These are phyloP conservation scores for Hemistola chrysoprasaria DNA, from an alignment of 2,888 invertebrate genomes.

Conservation along the genomic window DNA sequence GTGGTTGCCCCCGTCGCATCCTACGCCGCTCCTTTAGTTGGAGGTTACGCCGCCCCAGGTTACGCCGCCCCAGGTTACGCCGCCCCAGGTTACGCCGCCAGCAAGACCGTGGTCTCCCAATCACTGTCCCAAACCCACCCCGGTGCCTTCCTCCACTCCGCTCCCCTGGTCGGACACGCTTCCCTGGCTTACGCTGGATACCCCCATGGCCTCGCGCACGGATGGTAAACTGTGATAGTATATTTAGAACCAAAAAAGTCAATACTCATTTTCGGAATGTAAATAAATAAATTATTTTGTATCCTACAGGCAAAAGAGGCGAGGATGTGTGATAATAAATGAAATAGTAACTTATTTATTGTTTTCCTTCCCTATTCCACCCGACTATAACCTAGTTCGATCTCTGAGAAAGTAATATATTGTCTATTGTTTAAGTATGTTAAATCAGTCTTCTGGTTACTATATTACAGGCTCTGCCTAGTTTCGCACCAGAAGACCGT, in stretches of 20 bases:
- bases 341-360: slow-evolving; percentile 51
- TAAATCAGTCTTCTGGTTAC: no score
- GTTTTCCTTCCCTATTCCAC: slow-evolving; percentile 3
- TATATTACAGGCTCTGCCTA: no score
- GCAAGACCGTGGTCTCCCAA: slow-evolving; percentile 57
- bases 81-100: slow-evolving; percentile 44
- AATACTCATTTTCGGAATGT: slow-evolving; percentile 73
- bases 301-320: slow-evolving; percentile 61
- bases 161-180: slow-evolving; percentile 33
- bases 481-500: no score
- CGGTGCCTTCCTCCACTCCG: slow-evolving; percentile 49
- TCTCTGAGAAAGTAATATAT: no score
- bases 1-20: slow-evolving; percentile 39
- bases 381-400: no score
- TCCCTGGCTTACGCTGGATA: slow-evolving; percentile 34
- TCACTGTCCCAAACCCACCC: slow-evolving; percentile 69
- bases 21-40: slow-evolving; percentile 33
- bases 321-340: slow-evolving; percentile 80
- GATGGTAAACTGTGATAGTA: slow-evolving; percentile 76
- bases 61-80: slow-evolving; percentile 36
- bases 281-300: slow-evolving; percentile 65
- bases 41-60: slow-evolving; percentile 33
- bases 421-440: no score
- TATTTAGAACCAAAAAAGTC: slow-evolving; percentile 65
- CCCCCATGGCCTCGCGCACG: slow-evolving; percentile 48